Base-by-base conservation (phyloP, 2,113 vertebrate species). In the Plestiodon gilberti region DNA sequence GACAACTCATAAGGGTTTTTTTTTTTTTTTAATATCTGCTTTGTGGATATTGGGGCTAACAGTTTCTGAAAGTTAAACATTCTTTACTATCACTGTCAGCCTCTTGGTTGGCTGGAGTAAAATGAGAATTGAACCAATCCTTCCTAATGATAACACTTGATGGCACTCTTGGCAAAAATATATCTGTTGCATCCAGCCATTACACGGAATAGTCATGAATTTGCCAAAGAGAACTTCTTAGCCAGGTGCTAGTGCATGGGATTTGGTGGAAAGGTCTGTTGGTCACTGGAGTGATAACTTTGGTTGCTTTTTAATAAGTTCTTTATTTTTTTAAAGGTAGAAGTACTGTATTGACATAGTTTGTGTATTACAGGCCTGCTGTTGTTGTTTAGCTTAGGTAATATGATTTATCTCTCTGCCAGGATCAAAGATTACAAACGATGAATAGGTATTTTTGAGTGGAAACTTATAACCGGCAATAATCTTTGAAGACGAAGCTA, bases 151-250 rank as follows among this genome's bases (percentile, higher is more conserved):
- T 87, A 81, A 87, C 85, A 81, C 85, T 81, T 87, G 85, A 81
- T 87, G 85, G 85, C 85, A 87, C 40, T 87, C 85, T 87, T 40
- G 30, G 78, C 85, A 87, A 87, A 40, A 81, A 38, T 87, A 87
- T 87, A 69, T 28, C n/a, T 74, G 38, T 74, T 33, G n/a, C 69
- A 74, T 75, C 61, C 81, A 75, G 74, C 59, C 59, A 59, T 38
- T 76, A 48, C 40, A 25, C 59, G 75, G 71, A 28, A 28, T 11
- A 33, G n/a, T 64, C 38, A 33, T 48, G 28, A 61, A 22, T 73
- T 83, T 61, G 22, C 15, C 23, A 62, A n/a, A n/a, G 71, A 22
- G 28, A 33, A 55, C 81, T 59, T 83, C 38, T 73, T 23, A 83
- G 35, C 6, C 71, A 70, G 22, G 6, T 55, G 23, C 18, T 33